phyloP scores from a whole-genome alignment of 2,797 vertebrate genomes.

The Amniataba percoides region DNA sequence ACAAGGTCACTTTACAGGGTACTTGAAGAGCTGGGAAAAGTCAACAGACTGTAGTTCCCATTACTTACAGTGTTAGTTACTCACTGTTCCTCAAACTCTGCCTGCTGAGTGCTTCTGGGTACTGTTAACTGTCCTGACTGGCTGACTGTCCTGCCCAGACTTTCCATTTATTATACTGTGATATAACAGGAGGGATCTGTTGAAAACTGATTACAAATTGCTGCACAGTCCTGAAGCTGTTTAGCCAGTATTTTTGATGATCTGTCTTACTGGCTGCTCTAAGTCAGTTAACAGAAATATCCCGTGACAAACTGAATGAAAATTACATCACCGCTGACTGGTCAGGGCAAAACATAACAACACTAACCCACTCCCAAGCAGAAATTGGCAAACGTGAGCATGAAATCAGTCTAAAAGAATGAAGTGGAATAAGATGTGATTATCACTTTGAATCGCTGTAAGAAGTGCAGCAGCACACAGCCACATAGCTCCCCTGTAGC shows the following conservation, averaged over 20 bases:
- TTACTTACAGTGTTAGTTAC: constrained; percentile 17
- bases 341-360: background rate
- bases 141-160: background rate
- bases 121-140: background rate
- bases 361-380: background rate
- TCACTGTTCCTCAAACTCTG: background rate
- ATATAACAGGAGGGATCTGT: background rate
- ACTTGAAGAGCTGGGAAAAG: constrained; percentile 82
- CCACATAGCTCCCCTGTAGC: background rate
- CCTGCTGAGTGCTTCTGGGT: background rate
- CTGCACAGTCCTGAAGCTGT: background rate
- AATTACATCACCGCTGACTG: background rate
- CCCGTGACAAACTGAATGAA: background rate
- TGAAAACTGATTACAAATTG: background rate
- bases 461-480: background rate
- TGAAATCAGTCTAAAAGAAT: constrained; percentile 9
- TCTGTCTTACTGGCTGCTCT: background rate
- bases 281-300: background rate
- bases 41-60: constrained; percentile 73
- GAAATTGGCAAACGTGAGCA: background rate
- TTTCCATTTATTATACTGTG: background rate
- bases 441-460: background rate
- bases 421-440: background rate
- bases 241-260: background rate
- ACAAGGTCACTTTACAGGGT: constrained; percentile 62